Conservation (phyloP, 2,113 vertebrate genomes). For the Mormyrus lacerda region DNA sequence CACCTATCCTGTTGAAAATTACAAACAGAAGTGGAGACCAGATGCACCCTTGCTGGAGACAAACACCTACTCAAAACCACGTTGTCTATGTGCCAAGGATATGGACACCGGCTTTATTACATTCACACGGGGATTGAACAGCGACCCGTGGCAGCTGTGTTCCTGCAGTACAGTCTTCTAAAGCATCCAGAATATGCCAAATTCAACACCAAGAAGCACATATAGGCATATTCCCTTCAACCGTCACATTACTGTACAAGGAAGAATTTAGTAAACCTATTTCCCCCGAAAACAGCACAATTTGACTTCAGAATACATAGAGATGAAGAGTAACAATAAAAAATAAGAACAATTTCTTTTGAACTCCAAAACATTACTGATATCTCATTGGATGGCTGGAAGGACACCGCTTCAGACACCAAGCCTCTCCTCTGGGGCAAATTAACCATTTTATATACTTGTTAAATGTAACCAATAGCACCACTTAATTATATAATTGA, state of each 20-base stretch:
- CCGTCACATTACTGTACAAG: not conserved
- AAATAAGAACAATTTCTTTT: not conserved
- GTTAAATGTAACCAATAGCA: not conserved
- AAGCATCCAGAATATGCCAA: not conserved
- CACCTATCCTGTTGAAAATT: not conserved
- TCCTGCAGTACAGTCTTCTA: not conserved
- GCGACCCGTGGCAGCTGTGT: not conserved
- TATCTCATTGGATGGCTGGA: not conserved
- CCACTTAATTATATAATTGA: not conserved
- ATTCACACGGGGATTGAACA: not conserved
- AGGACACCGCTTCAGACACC: not conserved
- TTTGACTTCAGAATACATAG: not conserved
- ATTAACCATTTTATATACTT: not conserved
- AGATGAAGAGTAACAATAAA: not conserved
- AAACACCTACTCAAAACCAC: not conserved
- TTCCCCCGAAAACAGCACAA: not conserved
- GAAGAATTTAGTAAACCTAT: not conserved
- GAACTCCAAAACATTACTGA: not conserved
- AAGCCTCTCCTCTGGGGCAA: not conserved
- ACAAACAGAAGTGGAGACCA: not conserved
- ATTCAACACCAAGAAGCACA: not conserved
- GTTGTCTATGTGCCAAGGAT: not conserved
- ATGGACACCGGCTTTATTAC: not conserved
- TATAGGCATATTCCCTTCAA: not conserved
- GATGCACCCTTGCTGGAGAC: not conserved